Base-by-base conservation (phyloP, 2,797 vertebrate genomes). In the Rhinophrynus dorsalis region DNA sequence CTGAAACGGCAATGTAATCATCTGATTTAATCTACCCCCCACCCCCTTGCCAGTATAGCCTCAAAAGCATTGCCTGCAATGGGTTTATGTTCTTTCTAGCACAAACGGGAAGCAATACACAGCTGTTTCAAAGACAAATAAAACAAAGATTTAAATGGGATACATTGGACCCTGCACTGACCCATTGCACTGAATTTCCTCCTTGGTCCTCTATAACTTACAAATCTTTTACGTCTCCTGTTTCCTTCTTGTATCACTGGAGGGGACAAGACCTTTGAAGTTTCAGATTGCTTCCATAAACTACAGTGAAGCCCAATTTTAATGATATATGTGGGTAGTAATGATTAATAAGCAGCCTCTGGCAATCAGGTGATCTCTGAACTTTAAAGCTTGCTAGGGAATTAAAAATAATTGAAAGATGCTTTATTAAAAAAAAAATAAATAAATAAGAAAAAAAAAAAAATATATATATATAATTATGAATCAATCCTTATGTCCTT, bases 231-330 rank as follows among this genome's bases (percentile, higher is more conserved):
- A 24, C 58, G 1, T 18, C 60, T 68, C 44, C 5, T 15, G 15
- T 45, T 56, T 68, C 9, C 54, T 61, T 0, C 1, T 74, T 45
- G 8, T 40, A 20, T 52, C 58, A 67, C 12, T 56, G 57, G 21
- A 30, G 2, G 58, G 56, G 20, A n/a, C 55, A 2, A 8, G 29
- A 27, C 37, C 62, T 73, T 73, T 73, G 70, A 73, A 60, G 70
- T 66, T 24, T 58, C 24, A 56, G 44, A 72, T 65, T 72, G 69
- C 64, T 65, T 72, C 7, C 20, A 20, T 21, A 71, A 60, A 2
- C 5, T 30, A 40, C 26, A 68, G 20, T 60, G 75, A 75, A 67
- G 1, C 12, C 26, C 23, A 66, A 66, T 58, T 33, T 38, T 63
- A 57, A 50, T 73, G 62, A 73, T 73, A 60, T 51, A 67, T 60